A percentile compares a stretch with the other conserved stretches of the same genome.
Conservation (phyloP, 2,113 vertebrate species). For the Actenoides lindsayi region DNA sequence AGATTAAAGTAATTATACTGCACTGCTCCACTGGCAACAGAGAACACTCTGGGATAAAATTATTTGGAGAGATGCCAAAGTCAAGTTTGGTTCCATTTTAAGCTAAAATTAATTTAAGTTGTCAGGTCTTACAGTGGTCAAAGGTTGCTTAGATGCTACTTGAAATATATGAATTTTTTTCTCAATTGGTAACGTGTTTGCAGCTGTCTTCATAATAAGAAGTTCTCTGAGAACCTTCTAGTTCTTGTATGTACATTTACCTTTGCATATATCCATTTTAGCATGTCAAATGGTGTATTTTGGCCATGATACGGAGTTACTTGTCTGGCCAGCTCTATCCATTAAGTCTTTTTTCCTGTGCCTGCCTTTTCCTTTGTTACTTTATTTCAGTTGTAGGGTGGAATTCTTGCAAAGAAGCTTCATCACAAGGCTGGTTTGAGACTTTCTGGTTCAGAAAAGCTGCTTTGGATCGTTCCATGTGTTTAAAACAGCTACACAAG, state of each 20-base stretch:
- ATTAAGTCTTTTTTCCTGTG: not conserved
- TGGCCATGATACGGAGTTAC: not conserved
- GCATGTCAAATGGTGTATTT: not conserved
- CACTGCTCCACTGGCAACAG: slow-evolving; percentile 37
- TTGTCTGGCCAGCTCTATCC: not conserved
- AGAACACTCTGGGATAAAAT: slow-evolving; percentile 59
- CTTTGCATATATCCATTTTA: not conserved
- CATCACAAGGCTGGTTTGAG: not conserved
- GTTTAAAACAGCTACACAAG: not conserved
- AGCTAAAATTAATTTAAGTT: slow-evolving; percentile 68
- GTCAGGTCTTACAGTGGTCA: slow-evolving; percentile 37
- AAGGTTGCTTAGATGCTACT: slow-evolving; percentile 31
- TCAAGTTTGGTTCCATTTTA: slow-evolving; percentile 55
- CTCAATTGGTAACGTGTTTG: not conserved
- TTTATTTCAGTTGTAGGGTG: not conserved
- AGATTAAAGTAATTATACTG: slow-evolving; percentile 67
- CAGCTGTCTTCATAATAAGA: not conserved
- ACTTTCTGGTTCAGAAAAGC: not conserved
- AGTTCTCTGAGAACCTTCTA: not conserved
- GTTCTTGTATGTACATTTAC: not conserved
- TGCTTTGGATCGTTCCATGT: not conserved
- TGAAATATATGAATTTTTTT: slow-evolving; percentile 49
- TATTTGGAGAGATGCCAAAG: slow-evolving; percentile 38
- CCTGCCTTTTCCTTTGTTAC: not conserved
- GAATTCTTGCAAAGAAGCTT: not conserved